phyloP scores from a whole-genome alignment of 2,797 vertebrate species.

The Pyrocephalus nanus region DNA sequence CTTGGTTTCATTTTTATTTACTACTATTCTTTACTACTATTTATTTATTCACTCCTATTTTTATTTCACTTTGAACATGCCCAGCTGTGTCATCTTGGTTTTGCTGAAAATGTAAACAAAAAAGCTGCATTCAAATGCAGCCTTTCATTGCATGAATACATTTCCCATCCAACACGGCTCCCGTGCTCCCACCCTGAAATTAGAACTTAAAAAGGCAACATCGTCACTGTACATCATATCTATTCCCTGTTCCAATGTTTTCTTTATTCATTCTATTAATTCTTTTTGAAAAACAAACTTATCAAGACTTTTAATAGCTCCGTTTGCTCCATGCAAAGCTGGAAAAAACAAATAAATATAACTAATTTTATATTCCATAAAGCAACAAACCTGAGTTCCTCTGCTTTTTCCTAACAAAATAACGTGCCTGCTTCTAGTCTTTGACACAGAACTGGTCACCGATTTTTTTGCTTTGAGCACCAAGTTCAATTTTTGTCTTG shows the following conservation, averaged over 20 bases:
- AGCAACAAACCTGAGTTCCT: constrained; percentile 8
- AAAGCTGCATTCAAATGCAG: constrained; percentile 31
- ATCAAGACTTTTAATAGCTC: constrained; percentile 2
- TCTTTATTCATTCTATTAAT: constrained; percentile 22
- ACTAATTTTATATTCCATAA: constrained; percentile 9
- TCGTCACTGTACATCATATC: neutral
- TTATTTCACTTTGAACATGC: constrained; percentile 64
- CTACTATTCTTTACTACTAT: constrained; percentile 60
- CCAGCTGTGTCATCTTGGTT: constrained; percentile 69
- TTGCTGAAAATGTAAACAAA: constrained; percentile 67
- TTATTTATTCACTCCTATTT: constrained; percentile 67
- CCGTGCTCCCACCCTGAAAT: constrained; percentile 34
- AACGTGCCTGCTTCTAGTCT: constrained; percentile 65
- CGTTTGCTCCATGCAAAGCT: neutral
- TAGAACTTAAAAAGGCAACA: neutral
- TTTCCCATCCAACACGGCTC: constrained; percentile 4
- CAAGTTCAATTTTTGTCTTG: constrained; percentile 75
- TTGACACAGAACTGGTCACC: constrained; percentile 72
- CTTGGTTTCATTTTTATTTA: constrained; percentile 48
- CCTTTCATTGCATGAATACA: constrained; percentile 34
- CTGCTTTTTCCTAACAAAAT: constrained; percentile 60
- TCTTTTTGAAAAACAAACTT: constrained; percentile 30
- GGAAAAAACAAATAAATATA: constrained; percentile 6
- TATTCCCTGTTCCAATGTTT: neutral
- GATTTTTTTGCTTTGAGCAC: constrained; percentile 67